Conservation (phyloP, 2,888 invertebrate genomes). For the Perdita meconis region DNA sequence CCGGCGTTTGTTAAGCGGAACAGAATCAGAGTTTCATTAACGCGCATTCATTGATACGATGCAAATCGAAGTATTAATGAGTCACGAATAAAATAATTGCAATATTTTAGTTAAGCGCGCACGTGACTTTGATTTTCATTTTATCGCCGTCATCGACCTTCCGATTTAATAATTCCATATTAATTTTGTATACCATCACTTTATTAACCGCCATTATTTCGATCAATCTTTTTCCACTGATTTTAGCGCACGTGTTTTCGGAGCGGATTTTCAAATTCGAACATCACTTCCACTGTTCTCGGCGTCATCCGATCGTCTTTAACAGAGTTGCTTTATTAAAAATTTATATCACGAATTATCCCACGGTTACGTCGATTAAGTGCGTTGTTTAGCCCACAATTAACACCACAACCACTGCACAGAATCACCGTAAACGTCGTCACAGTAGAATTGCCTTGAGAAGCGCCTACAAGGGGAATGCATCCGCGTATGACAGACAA, state of each 20-base stretch:
- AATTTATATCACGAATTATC: background rate
- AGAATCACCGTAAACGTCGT: conserved; percentile 63
- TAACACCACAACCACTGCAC: conserved; percentile 66
- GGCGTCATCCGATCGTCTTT: background rate
- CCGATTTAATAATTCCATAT: conserved; percentile 36
- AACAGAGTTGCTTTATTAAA: background rate
- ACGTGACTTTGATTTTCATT: conserved; percentile 53
- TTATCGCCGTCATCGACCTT: conserved; percentile 20
- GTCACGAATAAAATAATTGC: conserved; percentile 20
- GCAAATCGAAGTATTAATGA: conserved; percentile 21
- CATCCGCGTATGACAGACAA: conserved; percentile 52
- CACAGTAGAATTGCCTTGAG: conserved; percentile 49
- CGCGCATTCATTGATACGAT: conserved; percentile 1
- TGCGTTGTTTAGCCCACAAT: conserved; percentile 51
- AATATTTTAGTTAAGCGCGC: conserved; percentile 46
- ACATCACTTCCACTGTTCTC: conserved; percentile 41
- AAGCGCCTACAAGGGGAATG: conserved; percentile 53
- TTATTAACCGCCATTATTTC: conserved; percentile 7
- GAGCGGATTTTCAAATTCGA: background rate
- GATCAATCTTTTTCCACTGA: background rate
- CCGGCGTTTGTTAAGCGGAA: background rate
- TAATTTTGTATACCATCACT: conserved; percentile 33
- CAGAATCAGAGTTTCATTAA: background rate
- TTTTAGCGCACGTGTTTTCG: conserved; percentile 10
- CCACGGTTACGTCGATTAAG: conserved; percentile 8